Percentiles rank a stretch among this genome's conserved stretches.
Evolutionary conservation across 2,797 vertebrate species (phyloP).

Genomic region (Tenualosa ilisha): DNA sequence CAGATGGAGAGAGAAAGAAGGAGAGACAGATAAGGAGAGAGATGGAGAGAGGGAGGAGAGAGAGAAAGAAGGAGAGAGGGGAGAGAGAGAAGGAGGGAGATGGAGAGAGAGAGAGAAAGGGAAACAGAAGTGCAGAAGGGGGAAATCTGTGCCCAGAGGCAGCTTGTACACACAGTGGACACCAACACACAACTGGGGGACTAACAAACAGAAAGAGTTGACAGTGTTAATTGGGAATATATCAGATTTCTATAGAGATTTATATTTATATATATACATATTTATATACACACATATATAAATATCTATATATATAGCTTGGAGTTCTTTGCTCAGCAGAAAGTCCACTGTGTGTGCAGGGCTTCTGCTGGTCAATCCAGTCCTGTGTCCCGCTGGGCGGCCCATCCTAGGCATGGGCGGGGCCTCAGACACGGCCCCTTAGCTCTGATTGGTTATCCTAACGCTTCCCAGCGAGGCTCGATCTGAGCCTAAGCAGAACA

Average conservation of each 20-base stretch:
- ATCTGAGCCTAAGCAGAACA: constrained; percentile 8
- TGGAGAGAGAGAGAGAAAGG: not conserved
- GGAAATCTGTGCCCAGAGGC: not conserved
- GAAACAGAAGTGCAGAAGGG: not conserved
- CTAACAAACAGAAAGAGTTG: constrained; percentile 68
- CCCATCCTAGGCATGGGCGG: not conserved
- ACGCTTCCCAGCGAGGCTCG: constrained; percentile 30
- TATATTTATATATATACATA: constrained; percentile 54
- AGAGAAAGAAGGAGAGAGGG: too few relatives aligned
- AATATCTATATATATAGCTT: constrained; percentile 65
- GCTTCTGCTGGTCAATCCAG: too few relatives aligned
- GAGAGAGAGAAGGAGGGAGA: constrained; percentile 21
- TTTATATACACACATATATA: constrained; percentile 49
- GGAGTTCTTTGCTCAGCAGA: constrained; percentile 73
- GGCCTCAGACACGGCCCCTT: not conserved
- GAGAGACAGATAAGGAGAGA: constrained; percentile 42
- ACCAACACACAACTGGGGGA: constrained; percentile 70
- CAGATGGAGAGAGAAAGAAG: not conserved
- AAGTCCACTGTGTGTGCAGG: constrained; percentile 73
- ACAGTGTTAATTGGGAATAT: constrained; percentile 75
- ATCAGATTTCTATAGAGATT: constrained; percentile 67
- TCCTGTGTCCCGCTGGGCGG: too few relatives aligned
- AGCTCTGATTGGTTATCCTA: not conserved
- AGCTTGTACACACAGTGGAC: too few relatives aligned
- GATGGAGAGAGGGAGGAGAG: constrained; percentile 28